Base-by-base conservation (phyloP, 2,113 vertebrate species). In the Hydrochoerus hydrochaeris region DNA sequence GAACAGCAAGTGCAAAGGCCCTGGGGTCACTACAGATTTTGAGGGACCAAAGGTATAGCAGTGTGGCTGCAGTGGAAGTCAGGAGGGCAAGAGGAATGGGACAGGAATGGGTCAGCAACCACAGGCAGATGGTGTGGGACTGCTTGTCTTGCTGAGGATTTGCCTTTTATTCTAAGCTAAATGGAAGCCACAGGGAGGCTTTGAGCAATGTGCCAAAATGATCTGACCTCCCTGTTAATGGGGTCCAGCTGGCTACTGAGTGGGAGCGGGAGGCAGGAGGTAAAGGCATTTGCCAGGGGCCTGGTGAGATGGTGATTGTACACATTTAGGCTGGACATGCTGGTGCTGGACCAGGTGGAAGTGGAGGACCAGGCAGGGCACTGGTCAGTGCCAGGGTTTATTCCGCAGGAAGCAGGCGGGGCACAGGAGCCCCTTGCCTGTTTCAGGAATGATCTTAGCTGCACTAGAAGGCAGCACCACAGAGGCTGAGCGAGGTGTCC, bases 401-500 rank as follows among this genome's bases (percentile, higher is more conserved):
- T 81, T 81, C 41, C 20, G 58, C 81, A 93, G 78, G 58, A 65
- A 52, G 81, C 22, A 71, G 35, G 35, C n/a, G 3, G 1, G n/a
- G 4, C 81, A 91, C 52, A 26, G 1, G 2, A 92, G 24, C 60
- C 69, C 57, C 52, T 87, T 26, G 32, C 46, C 91, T 90, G 86
- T 91, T 88, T 65, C 89, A 81, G 90, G 85, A 92, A 97, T 62
- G 84, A 85, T 85, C 60, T 60, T 60, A 93, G 88, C 85, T 6
- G 38, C 80, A 3, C 52, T 46, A 44, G 32, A 94, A 41, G 60
- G 26, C 32, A 1, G 86, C 80, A 93, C 52, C n/a, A 4, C 63
- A 90, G 63, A 95, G 88, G 60, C 93, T 30, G 60, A 73, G 93
- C 16, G 12, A 95, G 41, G 65, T 65, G 89, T 41, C n/a, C 41